phyloP scores from a whole-genome alignment of 1,140 invertebrate species.

The Nebria ingens region DNA sequence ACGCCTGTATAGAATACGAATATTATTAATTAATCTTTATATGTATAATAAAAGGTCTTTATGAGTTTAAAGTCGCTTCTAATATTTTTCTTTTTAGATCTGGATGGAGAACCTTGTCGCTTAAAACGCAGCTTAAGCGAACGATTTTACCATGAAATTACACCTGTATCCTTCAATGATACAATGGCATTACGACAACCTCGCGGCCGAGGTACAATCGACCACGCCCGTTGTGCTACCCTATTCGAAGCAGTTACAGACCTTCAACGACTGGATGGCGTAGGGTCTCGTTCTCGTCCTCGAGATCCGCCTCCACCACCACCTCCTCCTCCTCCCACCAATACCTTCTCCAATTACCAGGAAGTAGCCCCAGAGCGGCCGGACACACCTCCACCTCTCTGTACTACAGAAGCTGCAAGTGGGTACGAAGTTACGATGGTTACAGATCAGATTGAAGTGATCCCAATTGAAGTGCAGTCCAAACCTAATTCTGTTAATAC shows the following conservation, averaged over 20 bases:
- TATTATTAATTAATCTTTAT: too few species aligned
- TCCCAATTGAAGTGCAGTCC: background rate
- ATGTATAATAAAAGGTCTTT: too few species aligned
- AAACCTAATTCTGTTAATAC: too few species aligned
- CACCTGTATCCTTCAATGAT: slow-evolving; percentile 45
- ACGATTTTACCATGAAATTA: slow-evolving; percentile 29
- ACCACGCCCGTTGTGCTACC: slow-evolving; percentile 16
- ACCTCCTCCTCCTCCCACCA: slow-evolving; percentile 16
- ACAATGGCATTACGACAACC: slow-evolving; percentile 64
- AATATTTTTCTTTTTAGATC: slow-evolving; percentile 4
- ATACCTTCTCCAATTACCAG: background rate
- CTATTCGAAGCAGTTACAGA: slow-evolving; percentile 15
- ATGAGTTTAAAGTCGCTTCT: too few species aligned
- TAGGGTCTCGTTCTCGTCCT: slow-evolving; percentile 26
- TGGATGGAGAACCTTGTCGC: slow-evolving; percentile 16
- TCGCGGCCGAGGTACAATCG: slow-evolving; percentile 41
- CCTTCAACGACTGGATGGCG: slow-evolving; percentile 40
- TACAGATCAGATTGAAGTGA: background rate
- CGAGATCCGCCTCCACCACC: slow-evolving; percentile 35
- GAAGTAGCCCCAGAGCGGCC: background rate
- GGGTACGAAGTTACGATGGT: slow-evolving; percentile 10
- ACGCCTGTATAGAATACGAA: too few species aligned
- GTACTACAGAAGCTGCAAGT: background rate
- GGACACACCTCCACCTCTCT: background rate
- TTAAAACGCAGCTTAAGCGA: slow-evolving; percentile 43